Evolutionary conservation across 1,140 invertebrate species (phyloP).

Genomic region (Drosophila lowei): DNA sequence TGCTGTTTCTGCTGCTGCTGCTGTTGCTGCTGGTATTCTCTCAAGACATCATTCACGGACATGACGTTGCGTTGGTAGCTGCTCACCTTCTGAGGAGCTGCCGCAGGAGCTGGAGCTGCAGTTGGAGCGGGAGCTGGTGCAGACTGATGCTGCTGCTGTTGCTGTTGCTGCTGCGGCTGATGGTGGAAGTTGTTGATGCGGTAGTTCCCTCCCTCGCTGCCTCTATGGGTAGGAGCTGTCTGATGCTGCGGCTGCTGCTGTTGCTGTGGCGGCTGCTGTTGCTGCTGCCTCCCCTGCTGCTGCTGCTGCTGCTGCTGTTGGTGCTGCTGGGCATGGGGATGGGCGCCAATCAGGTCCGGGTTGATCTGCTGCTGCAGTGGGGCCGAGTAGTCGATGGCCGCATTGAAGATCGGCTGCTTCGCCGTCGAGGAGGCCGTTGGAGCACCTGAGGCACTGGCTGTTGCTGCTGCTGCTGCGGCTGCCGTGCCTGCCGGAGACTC

Average conservation of each 20-base stretch:
- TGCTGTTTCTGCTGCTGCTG: constrained; percentile 52
- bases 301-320: constrained; percentile 71
- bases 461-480: constrained; percentile 34
- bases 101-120: constrained; percentile 31
- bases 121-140: constrained; percentile 27
- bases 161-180: constrained; percentile 24
- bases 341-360: constrained; percentile 77
- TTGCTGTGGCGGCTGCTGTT: constrained; percentile 46
- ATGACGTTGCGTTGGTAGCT: constrained; percentile 49
- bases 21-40: constrained; percentile 58
- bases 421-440: constrained; percentile 56
- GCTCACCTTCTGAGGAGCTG: constrained; percentile 44
- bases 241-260: constrained; percentile 34
- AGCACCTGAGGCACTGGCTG: constrained; percentile 51
- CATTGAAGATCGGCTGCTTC: constrained; percentile 69
- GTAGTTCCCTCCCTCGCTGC: neutral
- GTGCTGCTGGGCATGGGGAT: constrained; percentile 80
- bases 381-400: constrained; percentile 78
- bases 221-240: neutral
- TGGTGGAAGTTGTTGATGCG: constrained; percentile 14
- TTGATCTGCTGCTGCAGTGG: constrained; percentile 80
- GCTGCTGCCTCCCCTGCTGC: constrained; percentile 42
- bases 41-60: constrained; percentile 71
- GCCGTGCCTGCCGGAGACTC: constrained; percentile 72
- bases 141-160: constrained; percentile 42